Conservation (phyloP, 2,113 vertebrate genomes). For the Alexandromys fortis region DNA sequence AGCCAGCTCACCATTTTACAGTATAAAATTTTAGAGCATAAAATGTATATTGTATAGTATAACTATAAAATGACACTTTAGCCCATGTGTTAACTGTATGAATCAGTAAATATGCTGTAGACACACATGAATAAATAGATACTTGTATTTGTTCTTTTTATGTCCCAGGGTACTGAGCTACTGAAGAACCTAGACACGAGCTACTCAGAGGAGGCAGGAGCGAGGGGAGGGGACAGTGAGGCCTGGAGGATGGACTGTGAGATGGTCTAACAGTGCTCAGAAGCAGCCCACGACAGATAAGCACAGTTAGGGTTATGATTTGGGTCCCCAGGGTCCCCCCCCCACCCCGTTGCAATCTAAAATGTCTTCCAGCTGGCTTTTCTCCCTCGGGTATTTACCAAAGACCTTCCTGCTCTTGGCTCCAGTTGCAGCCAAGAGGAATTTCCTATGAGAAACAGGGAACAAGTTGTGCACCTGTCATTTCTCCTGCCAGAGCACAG, state of each 20-base stretch:
- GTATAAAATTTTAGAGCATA: background rate
- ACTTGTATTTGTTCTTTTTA: background rate
- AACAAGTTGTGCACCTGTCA: rapidly evolving
- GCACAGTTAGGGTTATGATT: background rate
- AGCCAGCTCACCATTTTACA: background rate
- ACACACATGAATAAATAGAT: background rate
- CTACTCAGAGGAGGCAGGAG: background rate
- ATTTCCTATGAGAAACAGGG: background rate
- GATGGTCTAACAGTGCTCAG: background rate
- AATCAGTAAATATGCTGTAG: background rate
- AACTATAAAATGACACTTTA: background rate
- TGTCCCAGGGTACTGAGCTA: background rate
- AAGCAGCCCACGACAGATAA: background rate
- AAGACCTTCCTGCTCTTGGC: background rate
- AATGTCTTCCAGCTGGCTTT: background rate
- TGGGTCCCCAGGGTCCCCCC: background rate
- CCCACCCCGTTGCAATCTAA: background rate
- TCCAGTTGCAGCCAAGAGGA: background rate
- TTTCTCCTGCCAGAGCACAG: background rate
- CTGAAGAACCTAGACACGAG: background rate
- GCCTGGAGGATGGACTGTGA: background rate
- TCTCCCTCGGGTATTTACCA: background rate
- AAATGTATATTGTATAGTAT: background rate
- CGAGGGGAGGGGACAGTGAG: background rate
- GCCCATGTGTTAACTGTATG: background rate